phyloP scores from a whole-genome alignment of 2,797 vertebrate genomes.

The Notamacropus eugenii region DNA sequence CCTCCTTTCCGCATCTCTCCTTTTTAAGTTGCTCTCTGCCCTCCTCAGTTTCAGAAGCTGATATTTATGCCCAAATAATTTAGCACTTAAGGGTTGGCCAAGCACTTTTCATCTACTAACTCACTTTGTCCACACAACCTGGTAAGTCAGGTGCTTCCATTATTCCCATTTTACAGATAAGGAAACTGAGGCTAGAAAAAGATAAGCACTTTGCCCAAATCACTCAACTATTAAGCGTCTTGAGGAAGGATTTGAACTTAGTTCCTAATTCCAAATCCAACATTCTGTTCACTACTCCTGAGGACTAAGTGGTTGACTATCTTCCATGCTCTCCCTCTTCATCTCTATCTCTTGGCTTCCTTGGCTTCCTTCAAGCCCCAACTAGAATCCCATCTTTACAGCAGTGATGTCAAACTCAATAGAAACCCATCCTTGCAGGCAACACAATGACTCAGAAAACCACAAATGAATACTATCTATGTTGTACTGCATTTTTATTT shows the following conservation, averaged over 20 bases:
- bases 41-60: not conserved
- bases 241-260: not conserved
- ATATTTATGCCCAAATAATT: not conserved
- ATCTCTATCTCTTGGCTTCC: not conserved
- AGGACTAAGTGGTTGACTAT: not conserved
- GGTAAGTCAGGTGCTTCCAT: not conserved
- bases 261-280: not conserved
- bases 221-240: not conserved
- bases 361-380: not conserved
- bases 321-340: not conserved
- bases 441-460: not conserved
- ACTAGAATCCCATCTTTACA: not conserved
- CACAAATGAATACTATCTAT: not conserved
- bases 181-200: not conserved
- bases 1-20: not conserved
- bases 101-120: not conserved
- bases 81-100: not conserved
- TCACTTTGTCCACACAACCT: not conserved
- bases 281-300: not conserved
- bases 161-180: not conserved
- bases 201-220: not conserved
- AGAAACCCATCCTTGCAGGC: not conserved
- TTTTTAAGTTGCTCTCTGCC: not conserved
- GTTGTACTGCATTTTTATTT: not conserved
- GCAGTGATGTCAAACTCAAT: not conserved